These are phyloP conservation scores for Nothobranchius kuhntae DNA, from an alignment of 2,113 vertebrate genomes.

Conservation along the genomic window DNA sequence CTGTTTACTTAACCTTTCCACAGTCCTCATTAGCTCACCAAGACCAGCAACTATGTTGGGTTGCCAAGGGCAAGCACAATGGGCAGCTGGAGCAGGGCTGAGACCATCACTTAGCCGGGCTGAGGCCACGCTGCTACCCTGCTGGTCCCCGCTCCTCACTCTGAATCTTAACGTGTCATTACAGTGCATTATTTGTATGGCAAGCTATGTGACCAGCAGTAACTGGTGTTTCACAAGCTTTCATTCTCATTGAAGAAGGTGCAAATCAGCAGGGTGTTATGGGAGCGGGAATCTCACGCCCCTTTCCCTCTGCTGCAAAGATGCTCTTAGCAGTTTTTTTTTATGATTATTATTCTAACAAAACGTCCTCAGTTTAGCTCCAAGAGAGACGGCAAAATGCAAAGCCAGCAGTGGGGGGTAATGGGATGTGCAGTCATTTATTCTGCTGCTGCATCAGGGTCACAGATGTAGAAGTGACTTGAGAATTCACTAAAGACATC, in stretches of 20 bases:
- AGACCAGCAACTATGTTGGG: slow-evolving; percentile 65
- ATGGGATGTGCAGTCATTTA: slow-evolving; percentile 76
- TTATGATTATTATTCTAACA: background rate
- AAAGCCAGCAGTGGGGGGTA: slow-evolving; percentile 67
- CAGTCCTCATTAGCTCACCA: slow-evolving; percentile 80
- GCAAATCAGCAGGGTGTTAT: slow-evolving; percentile 39
- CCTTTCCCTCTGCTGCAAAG: slow-evolving; percentile 35
- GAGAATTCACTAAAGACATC: slow-evolving; percentile 41
- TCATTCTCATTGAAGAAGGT: slow-evolving; percentile 43
- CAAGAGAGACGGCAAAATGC: slow-evolving; percentile 64
- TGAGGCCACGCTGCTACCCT: slow-evolving; percentile 62
- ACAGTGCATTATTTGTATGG: slow-evolving; percentile 58
- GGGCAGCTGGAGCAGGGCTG: slow-evolving; percentile 70
- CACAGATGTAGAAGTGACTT: slow-evolving; percentile 65
- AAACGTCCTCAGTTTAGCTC: slow-evolving; percentile 60
- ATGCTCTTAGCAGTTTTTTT: slow-evolving; percentile 17
- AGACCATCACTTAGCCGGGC: slow-evolving; percentile 69
- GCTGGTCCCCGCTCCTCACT: slow-evolving; percentile 53
- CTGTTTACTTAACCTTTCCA: slow-evolving; percentile 83
- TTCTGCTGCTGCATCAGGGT: slow-evolving; percentile 60
- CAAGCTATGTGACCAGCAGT: slow-evolving; percentile 39
- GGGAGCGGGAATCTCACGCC: slow-evolving; percentile 32
- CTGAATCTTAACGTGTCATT: slow-evolving; percentile 62
- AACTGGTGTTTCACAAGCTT: slow-evolving; percentile 42
- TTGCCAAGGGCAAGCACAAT: slow-evolving; percentile 78